Evolutionary conservation across 2,113 vertebrate species (phyloP), one percentile per base, ranked within the genome.

Genomic region (Prinia subflava): DNA sequence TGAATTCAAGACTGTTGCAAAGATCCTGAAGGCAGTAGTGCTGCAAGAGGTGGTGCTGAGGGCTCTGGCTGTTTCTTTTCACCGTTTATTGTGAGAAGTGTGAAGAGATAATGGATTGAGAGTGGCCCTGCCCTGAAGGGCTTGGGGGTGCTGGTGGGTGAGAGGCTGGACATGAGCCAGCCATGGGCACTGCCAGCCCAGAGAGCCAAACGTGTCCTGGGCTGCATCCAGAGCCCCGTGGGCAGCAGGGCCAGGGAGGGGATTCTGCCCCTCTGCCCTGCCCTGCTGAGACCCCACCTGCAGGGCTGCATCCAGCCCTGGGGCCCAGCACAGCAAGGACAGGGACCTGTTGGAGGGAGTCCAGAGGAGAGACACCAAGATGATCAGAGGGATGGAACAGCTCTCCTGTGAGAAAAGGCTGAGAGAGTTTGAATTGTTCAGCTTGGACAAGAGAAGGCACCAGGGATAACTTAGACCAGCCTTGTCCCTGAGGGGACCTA

Each of bases 121-220:
- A 28, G 1, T n/a, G 53, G 24, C 30, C 20, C 46, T 47, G 39
- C 28, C 0, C 0, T 13, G n/a, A 68, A 55, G 25, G 17, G 0
- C 7, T 35, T 31, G 30, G 2, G 1, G 11, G 0, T 55, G 9
- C n/a, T 41, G 62, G 4, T 69, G 41, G 15, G 0, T 24, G 39
- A 53, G 16, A 21, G 46, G 47, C 30, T 68, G 62, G 28, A 11
- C 24, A 22, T 22, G 46, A 68, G n/a, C 30, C 55, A 39, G 39
- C 27, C 3, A 44, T 53, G 53, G 2, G 20, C 46, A 14, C 63
- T 41, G 4, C 0, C 24, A 41, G 53, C 24, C 78, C 62, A 60
- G 53, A 46, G 2, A n/a, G 39, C 13, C 70, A 60, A 68, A 35
- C 0, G 0, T 41, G 41, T 25, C 39, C 62, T 68, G 69, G 53